These are phyloP conservation scores for Pseudobourletiella spinata DNA, from an alignment of 1,140 invertebrate species.

Conservation along the genomic window DNA sequence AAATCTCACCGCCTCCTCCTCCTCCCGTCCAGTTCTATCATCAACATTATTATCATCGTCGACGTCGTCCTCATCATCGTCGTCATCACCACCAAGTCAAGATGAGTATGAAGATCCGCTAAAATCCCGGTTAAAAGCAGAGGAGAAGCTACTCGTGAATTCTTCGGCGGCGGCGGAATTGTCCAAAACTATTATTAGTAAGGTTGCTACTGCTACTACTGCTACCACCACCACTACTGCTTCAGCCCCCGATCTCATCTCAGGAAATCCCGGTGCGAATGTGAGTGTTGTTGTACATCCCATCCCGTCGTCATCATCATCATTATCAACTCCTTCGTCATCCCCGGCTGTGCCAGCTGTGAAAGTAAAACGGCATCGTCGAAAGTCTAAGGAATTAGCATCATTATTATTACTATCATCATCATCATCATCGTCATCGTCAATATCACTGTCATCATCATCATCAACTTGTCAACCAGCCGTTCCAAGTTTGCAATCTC, in stretches of 20 bases:
- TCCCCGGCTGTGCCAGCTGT: neutral
- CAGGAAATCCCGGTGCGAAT: slow-evolving; percentile 15
- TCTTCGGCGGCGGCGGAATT: neutral
- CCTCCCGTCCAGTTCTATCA: slow-evolving; percentile 21
- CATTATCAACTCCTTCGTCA: neutral
- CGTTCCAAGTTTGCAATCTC: neutral
- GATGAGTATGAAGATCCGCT: slow-evolving; percentile 5
- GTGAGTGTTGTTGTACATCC: too few species aligned
- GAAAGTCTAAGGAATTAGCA: slow-evolving; percentile 14
- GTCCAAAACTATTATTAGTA: neutral
- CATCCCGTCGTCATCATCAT: neutral
- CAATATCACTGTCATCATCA: too few species aligned
- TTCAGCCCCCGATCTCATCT: slow-evolving; percentile 20
- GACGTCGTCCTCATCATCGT: neutral
- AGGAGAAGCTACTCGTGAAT: slow-evolving; percentile 8
- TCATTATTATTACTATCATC: slow-evolving; percentile 5
- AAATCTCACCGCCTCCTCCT: too few species aligned
- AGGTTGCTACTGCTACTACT: slow-evolving; percentile 4
- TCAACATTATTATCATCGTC: neutral
- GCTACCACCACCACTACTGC: slow-evolving; percentile 7
- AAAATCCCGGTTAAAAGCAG: slow-evolving; percentile 12
- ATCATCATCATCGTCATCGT: neutral
- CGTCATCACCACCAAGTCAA: neutral
- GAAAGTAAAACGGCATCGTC: slow-evolving; percentile 9
- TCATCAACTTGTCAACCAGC: neutral